A percentile compares a stretch with the other conserved stretches of the same genome.
These are phyloP conservation scores for Parelbella ahira DNA, from an alignment of 2,888 invertebrate genomes.

Conservation along the genomic window DNA sequence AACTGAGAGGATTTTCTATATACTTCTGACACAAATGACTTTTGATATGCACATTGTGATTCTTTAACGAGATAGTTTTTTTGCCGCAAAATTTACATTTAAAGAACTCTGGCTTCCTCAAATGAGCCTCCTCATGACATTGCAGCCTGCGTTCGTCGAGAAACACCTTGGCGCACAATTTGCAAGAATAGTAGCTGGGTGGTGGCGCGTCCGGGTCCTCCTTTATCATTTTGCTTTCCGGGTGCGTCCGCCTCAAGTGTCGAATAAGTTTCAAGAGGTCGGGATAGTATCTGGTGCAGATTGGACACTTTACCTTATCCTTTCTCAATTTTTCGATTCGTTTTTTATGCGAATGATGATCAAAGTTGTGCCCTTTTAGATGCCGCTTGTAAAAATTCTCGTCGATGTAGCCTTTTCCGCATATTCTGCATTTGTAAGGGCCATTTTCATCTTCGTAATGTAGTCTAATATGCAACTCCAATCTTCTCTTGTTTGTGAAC, in stretches of 20 bases:
- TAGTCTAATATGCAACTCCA: slow-evolving; percentile 66
- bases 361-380: slow-evolving; percentile 76
- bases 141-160: slow-evolving; percentile 56
- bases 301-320: slow-evolving; percentile 70
- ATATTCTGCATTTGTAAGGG: slow-evolving; percentile 72
- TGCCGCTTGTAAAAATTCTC: slow-evolving; percentile 72
- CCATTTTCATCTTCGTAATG: slow-evolving; percentile 77
- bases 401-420: slow-evolving; percentile 76
- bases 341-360: slow-evolving; percentile 61
- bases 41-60: slow-evolving; percentile 66
- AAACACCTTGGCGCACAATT: slow-evolving; percentile 70
- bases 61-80: slow-evolving; percentile 62
- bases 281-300: slow-evolving; percentile 64
- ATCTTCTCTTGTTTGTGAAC: slow-evolving; percentile 70
- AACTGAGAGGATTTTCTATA: slow-evolving; percentile 61
- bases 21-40: slow-evolving; percentile 63
- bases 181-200: slow-evolving; percentile 59
- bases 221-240: slow-evolving; percentile 77
- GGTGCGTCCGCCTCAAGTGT: slow-evolving; percentile 66
- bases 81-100: slow-evolving; percentile 74
- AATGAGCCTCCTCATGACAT: slow-evolving; percentile 61
- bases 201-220: slow-evolving; percentile 69
- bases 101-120: slow-evolving; percentile 65
- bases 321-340: slow-evolving; percentile 62
- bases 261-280: slow-evolving; percentile 67